Base-by-base conservation (phyloP, 1,140 invertebrate species). In the Arctopsyche grandis region DNA sequence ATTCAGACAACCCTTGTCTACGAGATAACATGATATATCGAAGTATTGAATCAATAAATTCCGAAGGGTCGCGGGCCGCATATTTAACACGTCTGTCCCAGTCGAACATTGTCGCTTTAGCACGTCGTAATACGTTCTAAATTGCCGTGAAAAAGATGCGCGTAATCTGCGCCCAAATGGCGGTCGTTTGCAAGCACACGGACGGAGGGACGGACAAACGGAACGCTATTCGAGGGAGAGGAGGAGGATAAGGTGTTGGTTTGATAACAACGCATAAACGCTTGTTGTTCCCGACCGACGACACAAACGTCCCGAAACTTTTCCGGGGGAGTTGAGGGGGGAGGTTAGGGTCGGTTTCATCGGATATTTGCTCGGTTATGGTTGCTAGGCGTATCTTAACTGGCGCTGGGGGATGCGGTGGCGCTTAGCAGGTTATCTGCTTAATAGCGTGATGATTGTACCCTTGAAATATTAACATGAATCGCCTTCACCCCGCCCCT, bases 401-500 rank as follows among this genome's bases (percentile, higher is more conserved):
- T 21, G 22, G 21, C 63, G 21, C 9, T 9, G 58, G 58, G 58
- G 16, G 22, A 26, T n/a, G 63, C 21, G 9, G 24, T 1, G 63
- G 63, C 63, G 19, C 24, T 66, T 66, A 66, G 22, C 21, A 1
- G 63, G 63, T 66, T 66, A 66, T 66, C 63, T 66, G 63, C 63
- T 66, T 66, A 66, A 66, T 66, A 66, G 63, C 24, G 63, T 66
- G 63, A 66, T 24, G 63, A 66, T 66, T 66, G 24, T 66, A 10
- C 63, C 26, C 24, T 66, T 66, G 63, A 66, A 66, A 66, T 66
- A 66, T 66, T 60, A 60, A 14, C 9, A 60, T 16, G 21, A 19
- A n/a, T n/a, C n/a, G n/a, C n/a, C n/a, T n/a, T n/a, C n/a, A n/a
- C n/a, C n/a, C n/a, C n/a, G n/a, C 16, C 48, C 48, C 48, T 12